Conservation (phyloP, 1,140 invertebrate species). For the Helicoverpa zea region DNA sequence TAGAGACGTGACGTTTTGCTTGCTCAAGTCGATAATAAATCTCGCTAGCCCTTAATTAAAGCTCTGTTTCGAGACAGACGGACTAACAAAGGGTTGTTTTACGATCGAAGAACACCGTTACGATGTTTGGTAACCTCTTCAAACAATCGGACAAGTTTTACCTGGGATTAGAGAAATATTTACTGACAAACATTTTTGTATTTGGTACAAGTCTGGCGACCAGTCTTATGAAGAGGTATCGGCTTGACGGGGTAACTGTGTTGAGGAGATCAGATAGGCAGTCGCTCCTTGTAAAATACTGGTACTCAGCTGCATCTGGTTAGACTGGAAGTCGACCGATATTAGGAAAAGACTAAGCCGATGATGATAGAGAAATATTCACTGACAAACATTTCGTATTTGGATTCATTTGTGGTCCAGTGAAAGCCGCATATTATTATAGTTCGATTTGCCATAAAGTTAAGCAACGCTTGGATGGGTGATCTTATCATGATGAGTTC, state of each 20-base stretch:
- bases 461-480: background rate
- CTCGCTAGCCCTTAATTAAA: constrained; percentile 42
- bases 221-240: no score
- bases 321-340: no score
- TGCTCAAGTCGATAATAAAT: constrained; percentile 46
- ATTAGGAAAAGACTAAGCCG: no score
- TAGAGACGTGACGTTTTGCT: constrained; percentile 2
- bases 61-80: constrained; percentile 13
- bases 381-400: no score
- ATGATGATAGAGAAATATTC: no score
- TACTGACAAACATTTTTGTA: background rate
- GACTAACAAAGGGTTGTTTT: constrained; percentile 41
- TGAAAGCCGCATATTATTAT: background rate
- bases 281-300: no score
- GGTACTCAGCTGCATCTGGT: no score
- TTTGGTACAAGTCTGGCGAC: no score
- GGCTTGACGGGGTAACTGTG: no score
- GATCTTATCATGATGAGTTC: no score
- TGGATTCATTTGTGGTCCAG: background rate
- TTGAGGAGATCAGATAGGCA: no score
- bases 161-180: constrained; percentile 12
- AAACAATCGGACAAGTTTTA: constrained; percentile 43
- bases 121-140: constrained; percentile 45
- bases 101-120: constrained; percentile 47
- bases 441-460: no score